These are phyloP conservation scores for Rhagologus leucostigma DNA, from an alignment of 2,113 vertebrate genomes.

Conservation along the genomic window DNA sequence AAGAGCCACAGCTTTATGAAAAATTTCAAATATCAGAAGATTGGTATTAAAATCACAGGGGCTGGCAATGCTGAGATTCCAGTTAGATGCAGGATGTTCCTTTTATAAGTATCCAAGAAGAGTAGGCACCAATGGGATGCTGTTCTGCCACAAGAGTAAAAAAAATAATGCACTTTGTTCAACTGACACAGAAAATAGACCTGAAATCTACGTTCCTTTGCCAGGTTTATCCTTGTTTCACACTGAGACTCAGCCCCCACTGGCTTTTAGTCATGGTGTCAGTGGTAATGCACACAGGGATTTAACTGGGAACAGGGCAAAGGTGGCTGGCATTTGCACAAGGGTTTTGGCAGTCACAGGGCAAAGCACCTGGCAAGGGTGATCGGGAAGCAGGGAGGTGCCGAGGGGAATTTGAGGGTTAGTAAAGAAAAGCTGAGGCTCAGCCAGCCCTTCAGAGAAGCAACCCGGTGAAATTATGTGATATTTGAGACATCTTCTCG, in stretches of 20 bases:
- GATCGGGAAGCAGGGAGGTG: background rate
- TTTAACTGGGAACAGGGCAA: background rate
- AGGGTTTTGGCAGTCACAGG: background rate
- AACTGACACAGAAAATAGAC: background rate
- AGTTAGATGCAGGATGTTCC: background rate
- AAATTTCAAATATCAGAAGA: conserved; percentile 13
- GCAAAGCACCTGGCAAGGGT: background rate
- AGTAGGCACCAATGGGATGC: background rate
- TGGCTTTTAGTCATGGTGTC: background rate
- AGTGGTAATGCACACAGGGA: background rate
- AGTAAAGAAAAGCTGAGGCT: background rate
- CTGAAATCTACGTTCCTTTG: background rate
- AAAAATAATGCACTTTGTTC: background rate
- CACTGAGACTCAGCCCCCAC: fast-evolving
- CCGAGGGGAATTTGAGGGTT: background rate
- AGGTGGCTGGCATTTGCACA: background rate
- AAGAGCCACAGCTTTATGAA: background rate
- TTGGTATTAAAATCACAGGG: background rate
- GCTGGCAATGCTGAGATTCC: background rate
- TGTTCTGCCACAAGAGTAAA: background rate
- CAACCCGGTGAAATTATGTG: background rate
- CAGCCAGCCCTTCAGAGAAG: background rate
- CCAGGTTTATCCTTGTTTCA: background rate
- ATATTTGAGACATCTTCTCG: background rate
- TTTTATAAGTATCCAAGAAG: background rate